Conservation (phyloP, 2,888 invertebrate species). For the Drepana falcataria region DNA sequence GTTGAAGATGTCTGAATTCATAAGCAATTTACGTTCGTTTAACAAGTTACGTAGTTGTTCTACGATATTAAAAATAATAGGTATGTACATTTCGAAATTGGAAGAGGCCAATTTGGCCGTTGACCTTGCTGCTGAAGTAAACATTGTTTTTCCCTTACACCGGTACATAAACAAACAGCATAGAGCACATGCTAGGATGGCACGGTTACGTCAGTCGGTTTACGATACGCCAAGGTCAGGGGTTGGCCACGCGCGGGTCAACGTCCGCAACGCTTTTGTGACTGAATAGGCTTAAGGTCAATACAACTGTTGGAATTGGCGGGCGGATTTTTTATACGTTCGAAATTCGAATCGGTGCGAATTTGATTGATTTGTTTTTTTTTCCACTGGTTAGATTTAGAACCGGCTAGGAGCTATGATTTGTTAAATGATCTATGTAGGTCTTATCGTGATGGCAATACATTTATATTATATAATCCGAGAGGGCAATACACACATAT, state of each 20-base stretch:
- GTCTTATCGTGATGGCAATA: no score
- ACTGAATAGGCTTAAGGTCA: constrained; percentile 65
- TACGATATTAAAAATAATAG: no score
- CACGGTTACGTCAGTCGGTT: constrained; percentile 70
- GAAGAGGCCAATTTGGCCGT: no score
- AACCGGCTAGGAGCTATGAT: no score
- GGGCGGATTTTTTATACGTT: constrained; percentile 18
- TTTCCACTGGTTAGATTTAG: background rate
- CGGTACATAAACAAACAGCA: constrained; percentile 11
- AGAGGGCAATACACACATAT: no score
- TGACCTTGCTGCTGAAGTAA: background rate
- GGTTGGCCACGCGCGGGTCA: constrained; percentile 73
- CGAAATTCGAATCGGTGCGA: constrained; percentile 1
- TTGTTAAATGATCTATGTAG: no score
- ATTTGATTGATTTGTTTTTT: background rate
- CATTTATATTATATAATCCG: no score
- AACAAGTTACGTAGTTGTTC: no score
- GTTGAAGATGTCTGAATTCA: no score
- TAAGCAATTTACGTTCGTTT: no score
- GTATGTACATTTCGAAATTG: no score
- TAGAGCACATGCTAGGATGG: constrained; percentile 16
- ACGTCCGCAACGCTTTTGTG: constrained; percentile 65
- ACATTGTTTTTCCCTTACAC: constrained; percentile 1
- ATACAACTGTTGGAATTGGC: constrained; percentile 30
- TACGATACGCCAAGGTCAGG: constrained; percentile 76